Evolutionary conservation across 2,797 vertebrate species (phyloP), one percentile per base, ranked within the genome.

Genomic region (Enteromius fasciolatus): DNA sequence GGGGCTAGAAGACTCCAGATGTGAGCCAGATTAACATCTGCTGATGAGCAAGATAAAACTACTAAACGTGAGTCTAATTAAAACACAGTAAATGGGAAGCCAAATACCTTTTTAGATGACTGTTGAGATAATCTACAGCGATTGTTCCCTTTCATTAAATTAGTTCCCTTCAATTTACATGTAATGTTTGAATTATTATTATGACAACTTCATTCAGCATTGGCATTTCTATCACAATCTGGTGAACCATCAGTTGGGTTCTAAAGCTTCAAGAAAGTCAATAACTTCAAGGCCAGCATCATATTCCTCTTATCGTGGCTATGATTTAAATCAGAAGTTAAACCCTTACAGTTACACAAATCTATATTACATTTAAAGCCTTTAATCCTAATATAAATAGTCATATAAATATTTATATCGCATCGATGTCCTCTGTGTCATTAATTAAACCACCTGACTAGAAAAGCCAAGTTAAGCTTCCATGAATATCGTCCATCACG

Each of bases 311-410:
- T 15, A 78, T n/a, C 25, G 66, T 9, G 18, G 11, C 63, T 31
- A 5, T 28, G 8, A 48, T 77, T 77, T 31, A 77, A 64, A 77
- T 36, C 28, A 33, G 4, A 23, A 66, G 18, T 36, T 64, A 36
- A 50, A 52, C 11, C 76, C 12, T 78, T 66, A 48, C 20, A 50
- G 18, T 52, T 52, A 28, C 25, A 15, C 25, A 61, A 15, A 23
- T 50, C 31, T 48, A 64, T 64, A 77, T 64, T n/a, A 31, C 46
- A 66, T 66, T 3, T 10, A 66, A 33, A 77, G 68, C 44, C 31
- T 44, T 28, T 79, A 69, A 64, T 41, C 67, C 61, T 73, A 20
- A 48, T 48, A 59, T 72, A 72, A 72, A 78, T 57, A 78, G 57
- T 15, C 28, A 15, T 17, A 64, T 57, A 70, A 50, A 78, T 64